phyloP scores from a whole-genome alignment of 2,113 vertebrate genomes.

The Nothoprocta perdicaria region DNA sequence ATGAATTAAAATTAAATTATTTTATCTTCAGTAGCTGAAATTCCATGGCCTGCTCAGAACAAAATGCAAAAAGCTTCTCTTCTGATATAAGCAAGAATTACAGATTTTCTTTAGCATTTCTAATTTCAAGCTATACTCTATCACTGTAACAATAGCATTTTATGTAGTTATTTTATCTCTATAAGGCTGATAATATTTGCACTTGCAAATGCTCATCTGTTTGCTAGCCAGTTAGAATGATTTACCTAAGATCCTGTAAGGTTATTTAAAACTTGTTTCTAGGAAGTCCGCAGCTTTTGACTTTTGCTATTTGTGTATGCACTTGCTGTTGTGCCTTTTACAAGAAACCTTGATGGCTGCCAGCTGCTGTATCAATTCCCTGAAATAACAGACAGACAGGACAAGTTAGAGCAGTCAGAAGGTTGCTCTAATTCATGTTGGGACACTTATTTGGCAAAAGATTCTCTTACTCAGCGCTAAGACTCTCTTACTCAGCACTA shows the following conservation, averaged over 20 bases:
- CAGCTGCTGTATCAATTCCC: constrained; percentile 7
- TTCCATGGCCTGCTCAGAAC: neutral
- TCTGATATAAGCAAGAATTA: neutral
- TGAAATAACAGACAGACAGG: constrained; percentile 4
- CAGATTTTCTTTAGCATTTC: neutral
- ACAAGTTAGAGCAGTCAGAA: neutral
- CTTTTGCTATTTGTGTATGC: neutral
- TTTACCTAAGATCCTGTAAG: neutral
- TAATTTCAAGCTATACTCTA: neutral
- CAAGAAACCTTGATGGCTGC: neutral
- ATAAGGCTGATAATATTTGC: neutral
- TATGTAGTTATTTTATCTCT: neutral
- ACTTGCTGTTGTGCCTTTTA: neutral
- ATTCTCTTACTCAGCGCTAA: neutral
- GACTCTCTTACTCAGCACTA: neutral
- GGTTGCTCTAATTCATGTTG: neutral
- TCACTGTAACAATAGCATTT: neutral
- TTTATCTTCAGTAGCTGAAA: neutral
- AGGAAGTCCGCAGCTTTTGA: neutral
- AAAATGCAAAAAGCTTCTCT: neutral
- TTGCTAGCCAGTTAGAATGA: neutral
- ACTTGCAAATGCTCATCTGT: neutral
- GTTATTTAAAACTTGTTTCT: neutral
- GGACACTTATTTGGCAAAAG: neutral
- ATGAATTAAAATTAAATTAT: neutral